Evolutionary conservation across 2,797 vertebrate genomes (phyloP).

Genomic region (Chiloscyllium punctatum): DNA sequence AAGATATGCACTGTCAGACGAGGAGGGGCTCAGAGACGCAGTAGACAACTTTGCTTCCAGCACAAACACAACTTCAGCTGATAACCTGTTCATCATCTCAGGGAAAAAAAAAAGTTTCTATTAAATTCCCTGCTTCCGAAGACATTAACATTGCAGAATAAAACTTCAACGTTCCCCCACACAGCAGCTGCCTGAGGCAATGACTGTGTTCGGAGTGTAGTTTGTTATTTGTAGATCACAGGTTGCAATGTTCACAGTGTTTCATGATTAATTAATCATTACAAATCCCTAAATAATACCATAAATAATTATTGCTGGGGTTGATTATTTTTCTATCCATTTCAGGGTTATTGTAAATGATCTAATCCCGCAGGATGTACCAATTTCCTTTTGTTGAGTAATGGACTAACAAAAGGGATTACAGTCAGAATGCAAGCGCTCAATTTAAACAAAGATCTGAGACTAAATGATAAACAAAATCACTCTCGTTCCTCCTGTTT

Average conservation of each 20-base stretch:
- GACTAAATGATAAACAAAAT: slow-evolving; percentile 5
- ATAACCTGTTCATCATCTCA: neutral
- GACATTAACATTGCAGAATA: slow-evolving; percentile 33
- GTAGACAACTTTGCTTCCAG: neutral
- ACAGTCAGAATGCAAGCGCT: neutral
- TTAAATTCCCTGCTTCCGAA: slow-evolving; percentile 22
- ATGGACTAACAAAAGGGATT: neutral
- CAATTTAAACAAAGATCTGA: slow-evolving; percentile 22
- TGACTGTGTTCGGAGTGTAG: neutral
- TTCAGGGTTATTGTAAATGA: slow-evolving; percentile 35
- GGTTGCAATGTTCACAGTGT: neutral
- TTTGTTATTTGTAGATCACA: slow-evolving; percentile 31
- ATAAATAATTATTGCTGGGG: slow-evolving; percentile 31
- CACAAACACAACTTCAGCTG: neutral
- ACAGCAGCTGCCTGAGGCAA: neutral
- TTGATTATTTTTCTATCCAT: slow-evolving; percentile 29
- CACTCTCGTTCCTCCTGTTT: neutral
- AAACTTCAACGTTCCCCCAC: neutral
- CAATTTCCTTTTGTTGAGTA: neutral
- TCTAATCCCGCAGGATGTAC: neutral
- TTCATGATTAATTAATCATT: slow-evolving; percentile 37
- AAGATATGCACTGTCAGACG: neutral
- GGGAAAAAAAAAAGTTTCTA: neutral
- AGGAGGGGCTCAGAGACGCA: neutral
- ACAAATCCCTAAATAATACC: slow-evolving; percentile 37